phyloP scores from a whole-genome alignment of 2,113 vertebrate genomes.

The Microtus montanus region DNA sequence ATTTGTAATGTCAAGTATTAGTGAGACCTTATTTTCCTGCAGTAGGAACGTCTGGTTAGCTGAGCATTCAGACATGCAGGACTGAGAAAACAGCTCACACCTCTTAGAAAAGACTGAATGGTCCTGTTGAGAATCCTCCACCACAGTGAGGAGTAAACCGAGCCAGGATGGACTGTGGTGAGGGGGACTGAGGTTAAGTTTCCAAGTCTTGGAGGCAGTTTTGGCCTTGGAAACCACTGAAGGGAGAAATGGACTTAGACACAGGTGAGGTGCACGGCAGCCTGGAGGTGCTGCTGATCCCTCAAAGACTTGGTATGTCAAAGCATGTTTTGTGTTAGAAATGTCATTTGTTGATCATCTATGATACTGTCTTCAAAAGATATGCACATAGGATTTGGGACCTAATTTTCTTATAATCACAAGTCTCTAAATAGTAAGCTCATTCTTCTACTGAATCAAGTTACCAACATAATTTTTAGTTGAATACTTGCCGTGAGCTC shows the following conservation, averaged over 20 bases:
- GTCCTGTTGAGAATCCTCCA: background rate
- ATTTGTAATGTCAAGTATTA: background rate
- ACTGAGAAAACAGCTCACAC: background rate
- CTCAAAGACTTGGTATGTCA: background rate
- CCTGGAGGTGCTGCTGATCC: background rate
- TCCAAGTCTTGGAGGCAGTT: background rate
- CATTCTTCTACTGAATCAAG: background rate
- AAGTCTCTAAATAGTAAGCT: background rate
- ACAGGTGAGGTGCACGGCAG: too few species aligned
- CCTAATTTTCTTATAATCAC: background rate
- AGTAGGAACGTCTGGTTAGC: background rate
- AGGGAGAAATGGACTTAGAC: background rate
- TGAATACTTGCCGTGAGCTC: background rate
- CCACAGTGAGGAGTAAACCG: background rate
- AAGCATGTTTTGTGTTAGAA: background rate
- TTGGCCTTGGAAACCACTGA: background rate
- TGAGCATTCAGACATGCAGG: background rate
- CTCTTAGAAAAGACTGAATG: background rate
- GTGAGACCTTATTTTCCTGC: background rate
- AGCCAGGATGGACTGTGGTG: background rate
- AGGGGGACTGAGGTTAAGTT: background rate
- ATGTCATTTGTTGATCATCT: conserved; percentile 13
- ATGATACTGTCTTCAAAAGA: conserved; percentile 2
- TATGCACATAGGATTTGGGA: background rate
- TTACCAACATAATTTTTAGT: conserved; percentile 26